Base-by-base conservation (phyloP, 2,888 invertebrate genomes). In the Macaria notata region DNA sequence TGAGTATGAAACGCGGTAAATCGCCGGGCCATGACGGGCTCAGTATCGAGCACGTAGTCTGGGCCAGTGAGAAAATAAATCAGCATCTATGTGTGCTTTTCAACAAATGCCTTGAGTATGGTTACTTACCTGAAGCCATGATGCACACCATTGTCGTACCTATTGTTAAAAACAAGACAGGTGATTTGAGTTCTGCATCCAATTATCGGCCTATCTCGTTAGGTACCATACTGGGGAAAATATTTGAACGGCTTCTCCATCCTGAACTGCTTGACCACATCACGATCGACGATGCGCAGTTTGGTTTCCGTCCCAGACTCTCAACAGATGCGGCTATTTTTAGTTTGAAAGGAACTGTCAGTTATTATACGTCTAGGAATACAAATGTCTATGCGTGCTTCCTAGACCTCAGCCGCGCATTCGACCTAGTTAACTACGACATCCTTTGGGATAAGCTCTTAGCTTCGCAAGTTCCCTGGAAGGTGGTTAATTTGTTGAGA, bases 11-110 rank as follows among this genome's bases (percentile, higher is more conserved):
- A 33, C 47, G 53, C 19, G 53, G 46, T n/a, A 54, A 54, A n/a
- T 52, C 52, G 31, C 52, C 53, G 5, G 53, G 53, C 6, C 53
- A 54, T 8, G 53, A 54, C n/a, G 53, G 47, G 19, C 53, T 53
- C 9, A 47, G 53, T 30, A 53, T 53, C 3, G 53, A 47, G 33
- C 50, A 54, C 39, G 31, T 54, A 44, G 44, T 49, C 39, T 54
- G 48, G 39, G 31, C 48, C 31, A 45, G 38, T 29, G 38, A 38
- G 6, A 38, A 38, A 8, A 38, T 38, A 7, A 2, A 2, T 8
- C 5, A 38, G 8, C 38, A 38, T 38, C 3, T 8, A 8, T 38
- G 5, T 38, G 38, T 38, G 5, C 8, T 7, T 38, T 38, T 38
- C 5, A 38, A 7, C 38, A 8, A 19, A 19, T 19, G 19, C 19